phyloP scores from a whole-genome alignment of 1,140 invertebrate species.

The Bombyx mandarina region DNA sequence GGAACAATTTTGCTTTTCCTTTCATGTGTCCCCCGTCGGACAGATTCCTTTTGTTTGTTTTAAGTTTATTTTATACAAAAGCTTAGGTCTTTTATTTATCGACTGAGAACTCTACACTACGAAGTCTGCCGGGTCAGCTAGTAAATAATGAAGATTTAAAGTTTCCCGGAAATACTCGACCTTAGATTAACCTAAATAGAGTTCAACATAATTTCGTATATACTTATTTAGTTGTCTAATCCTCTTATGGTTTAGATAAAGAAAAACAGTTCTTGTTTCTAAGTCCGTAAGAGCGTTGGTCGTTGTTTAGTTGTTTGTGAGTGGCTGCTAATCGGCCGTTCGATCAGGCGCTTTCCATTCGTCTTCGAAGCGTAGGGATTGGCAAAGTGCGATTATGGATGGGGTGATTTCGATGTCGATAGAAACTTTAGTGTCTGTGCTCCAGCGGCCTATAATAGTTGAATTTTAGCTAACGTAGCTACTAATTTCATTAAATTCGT shows the following conservation, averaged over 20 bases:
- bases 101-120: no score
- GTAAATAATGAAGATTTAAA: no score
- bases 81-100: no score
- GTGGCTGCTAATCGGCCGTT: conserved; percentile 1
- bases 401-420: background rate
- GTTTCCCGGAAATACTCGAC: no score
- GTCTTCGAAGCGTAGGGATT: conserved; percentile 2
- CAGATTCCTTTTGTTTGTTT: no score
- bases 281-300: background rate
- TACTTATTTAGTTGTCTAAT: background rate
- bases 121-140: no score
- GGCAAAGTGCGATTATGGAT: background rate
- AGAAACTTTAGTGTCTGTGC: background rate
- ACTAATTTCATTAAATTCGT: background rate
- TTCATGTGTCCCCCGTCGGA: no score
- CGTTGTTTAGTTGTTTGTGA: conserved; percentile 1
- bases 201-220: no score
- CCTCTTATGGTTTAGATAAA: background rate
- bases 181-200: no score
- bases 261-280: conserved; percentile 1
- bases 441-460: background rate
- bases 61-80: no score
- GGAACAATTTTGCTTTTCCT: no score
- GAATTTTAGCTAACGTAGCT: background rate
- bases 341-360: conserved; percentile 3